Evolutionary conservation across 2,113 vertebrate genomes (phyloP).

Genomic region (Centropus bengalensis): DNA sequence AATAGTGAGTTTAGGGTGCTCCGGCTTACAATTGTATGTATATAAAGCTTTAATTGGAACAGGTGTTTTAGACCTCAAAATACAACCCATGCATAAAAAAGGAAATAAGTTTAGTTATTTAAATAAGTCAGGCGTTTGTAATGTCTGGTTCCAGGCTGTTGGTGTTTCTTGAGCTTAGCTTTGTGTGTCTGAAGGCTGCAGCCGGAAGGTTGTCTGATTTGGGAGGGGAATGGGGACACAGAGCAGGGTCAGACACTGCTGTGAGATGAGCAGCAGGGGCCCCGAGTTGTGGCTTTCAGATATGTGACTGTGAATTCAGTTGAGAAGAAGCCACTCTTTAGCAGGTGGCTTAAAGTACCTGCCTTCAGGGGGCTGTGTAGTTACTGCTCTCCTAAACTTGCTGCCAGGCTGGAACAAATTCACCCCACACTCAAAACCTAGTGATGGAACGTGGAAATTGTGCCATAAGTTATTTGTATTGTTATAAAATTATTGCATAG

Average conservation of each 20-base stretch:
- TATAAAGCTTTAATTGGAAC: background rate
- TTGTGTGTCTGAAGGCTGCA: background rate
- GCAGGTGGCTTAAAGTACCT: background rate
- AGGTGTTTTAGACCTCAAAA: background rate
- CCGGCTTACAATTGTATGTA: background rate
- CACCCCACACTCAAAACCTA: accelerated
- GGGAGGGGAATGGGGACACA: background rate
- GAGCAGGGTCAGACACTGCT: background rate
- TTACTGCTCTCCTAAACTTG: background rate
- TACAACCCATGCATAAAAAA: background rate
- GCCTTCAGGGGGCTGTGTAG: background rate
- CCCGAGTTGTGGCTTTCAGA: background rate
- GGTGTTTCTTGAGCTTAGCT: background rate
- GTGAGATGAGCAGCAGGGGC: background rate
- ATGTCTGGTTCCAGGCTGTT: background rate
- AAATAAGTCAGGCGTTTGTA: background rate
- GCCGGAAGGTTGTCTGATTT: background rate
- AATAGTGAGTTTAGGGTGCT: background rate
- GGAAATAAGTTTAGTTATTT: background rate
- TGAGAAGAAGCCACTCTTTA: background rate
- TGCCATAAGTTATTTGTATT: background rate
- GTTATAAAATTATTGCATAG: background rate
- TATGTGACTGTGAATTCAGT: background rate
- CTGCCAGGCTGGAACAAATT: background rate
- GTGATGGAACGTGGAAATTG: background rate